phyloP scores from a whole-genome alignment of 2,888 invertebrate genomes.

The Rhyacophila evoluta region DNA sequence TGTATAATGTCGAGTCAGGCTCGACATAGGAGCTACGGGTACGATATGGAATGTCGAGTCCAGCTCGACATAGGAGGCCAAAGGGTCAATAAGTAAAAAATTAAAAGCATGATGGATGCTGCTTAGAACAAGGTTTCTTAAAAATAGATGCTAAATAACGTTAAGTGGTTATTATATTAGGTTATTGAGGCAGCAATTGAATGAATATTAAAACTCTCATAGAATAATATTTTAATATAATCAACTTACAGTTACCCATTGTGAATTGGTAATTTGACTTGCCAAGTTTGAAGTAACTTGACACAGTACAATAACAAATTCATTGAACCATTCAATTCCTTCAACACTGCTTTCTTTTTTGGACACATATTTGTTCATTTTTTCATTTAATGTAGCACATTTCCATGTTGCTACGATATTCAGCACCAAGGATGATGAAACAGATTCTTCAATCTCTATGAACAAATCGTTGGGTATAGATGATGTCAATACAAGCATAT shows the following conservation, averaged over 20 bases:
- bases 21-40: too few relatives aligned
- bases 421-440: not conserved
- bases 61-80: too few relatives aligned
- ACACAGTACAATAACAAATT: conserved; percentile 32
- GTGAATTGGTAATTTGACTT: conserved; percentile 30
- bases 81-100: too few relatives aligned
- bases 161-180: too few relatives aligned
- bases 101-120: too few relatives aligned
- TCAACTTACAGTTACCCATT: conserved; percentile 30
- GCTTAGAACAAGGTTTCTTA: too few relatives aligned
- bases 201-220: too few relatives aligned
- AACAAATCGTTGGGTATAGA: not conserved
- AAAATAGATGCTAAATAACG: too few relatives aligned
- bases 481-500: not conserved
- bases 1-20: too few relatives aligned
- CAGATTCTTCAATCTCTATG: not conserved
- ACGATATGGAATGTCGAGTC: too few relatives aligned
- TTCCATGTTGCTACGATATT: conserved; percentile 16
- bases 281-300: conserved; percentile 30
- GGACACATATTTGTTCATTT: not conserved
- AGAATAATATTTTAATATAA: not conserved
- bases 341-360: conserved; percentile 29
- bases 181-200: too few relatives aligned
- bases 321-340: conserved; percentile 42
- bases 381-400: not conserved